A percentile compares a stretch with the other conserved stretches of the same genome.
phyloP scores from a whole-genome alignment of 2,113 vertebrate genomes.

The Grammomys surdaster region DNA sequence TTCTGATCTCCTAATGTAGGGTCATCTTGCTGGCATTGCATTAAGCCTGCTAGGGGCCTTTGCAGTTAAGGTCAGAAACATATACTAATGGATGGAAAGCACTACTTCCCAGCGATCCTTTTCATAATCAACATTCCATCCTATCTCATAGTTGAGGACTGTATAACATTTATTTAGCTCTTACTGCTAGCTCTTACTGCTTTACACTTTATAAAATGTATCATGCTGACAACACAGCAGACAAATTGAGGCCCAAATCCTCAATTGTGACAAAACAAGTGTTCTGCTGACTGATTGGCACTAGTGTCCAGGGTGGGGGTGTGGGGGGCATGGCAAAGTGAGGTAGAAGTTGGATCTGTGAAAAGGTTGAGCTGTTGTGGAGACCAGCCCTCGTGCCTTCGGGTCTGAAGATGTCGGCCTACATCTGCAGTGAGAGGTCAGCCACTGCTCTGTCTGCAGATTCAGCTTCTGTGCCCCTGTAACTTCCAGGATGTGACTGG shows the following conservation, averaged over 20 bases:
- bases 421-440: constrained; percentile 30
- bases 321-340: background rate
- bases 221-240: background rate
- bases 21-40: background rate
- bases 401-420: background rate
- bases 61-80: background rate
- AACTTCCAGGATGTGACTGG: constrained; percentile 65
- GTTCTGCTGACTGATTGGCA: background rate
- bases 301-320: background rate
- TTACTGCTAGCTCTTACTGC: background rate
- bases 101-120: background rate
- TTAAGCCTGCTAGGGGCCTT: background rate
- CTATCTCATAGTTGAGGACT: background rate
- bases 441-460: constrained; percentile 64
- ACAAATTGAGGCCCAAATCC: background rate
- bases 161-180: background rate
- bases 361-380: background rate
- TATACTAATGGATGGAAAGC: background rate
- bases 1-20: background rate
- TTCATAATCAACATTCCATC: background rate
- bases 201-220: background rate
- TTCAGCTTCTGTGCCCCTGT: constrained; percentile 49
- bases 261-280: background rate
- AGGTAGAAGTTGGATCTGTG: background rate
- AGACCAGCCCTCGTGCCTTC: background rate